phyloP scores from a whole-genome alignment of 2,797 vertebrate genomes.

The Poecilia velifera region DNA sequence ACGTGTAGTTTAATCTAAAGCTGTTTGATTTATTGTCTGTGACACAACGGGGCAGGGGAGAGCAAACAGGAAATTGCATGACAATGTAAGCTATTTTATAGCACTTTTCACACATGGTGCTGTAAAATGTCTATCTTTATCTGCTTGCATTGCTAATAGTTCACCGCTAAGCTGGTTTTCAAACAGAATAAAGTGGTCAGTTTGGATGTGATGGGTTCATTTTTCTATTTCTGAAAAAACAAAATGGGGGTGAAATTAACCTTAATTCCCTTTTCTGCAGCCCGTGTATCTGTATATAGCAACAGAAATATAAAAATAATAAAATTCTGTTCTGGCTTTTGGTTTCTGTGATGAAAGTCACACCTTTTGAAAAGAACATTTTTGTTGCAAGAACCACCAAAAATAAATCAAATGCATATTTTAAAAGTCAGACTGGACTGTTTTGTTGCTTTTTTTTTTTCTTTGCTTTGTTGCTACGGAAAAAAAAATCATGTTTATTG shows the following conservation, averaged over 20 bases:
- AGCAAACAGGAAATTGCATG: neutral
- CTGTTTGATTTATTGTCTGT: neutral
- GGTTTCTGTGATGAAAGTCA: too few relatives aligned
- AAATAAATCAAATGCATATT: neutral
- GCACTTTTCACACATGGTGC: neutral
- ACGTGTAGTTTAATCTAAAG: neutral
- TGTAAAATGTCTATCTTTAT: neutral
- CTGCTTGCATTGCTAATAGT: neutral
- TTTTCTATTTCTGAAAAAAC: neutral
- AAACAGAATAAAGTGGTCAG: neutral
- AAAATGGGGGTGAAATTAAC: neutral
- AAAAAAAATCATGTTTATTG: neutral
- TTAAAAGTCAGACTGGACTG: neutral
- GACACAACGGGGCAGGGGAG: neutral
- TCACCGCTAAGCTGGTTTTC: neutral
- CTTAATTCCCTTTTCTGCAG: neutral
- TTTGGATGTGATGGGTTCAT: neutral
- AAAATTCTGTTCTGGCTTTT: neutral
- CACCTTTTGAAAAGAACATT: too few relatives aligned
- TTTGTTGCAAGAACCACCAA: neutral
- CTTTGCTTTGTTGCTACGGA: too few relatives aligned
- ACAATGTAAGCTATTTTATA: neutral
- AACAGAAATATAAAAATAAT: neutral
- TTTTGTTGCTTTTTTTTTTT: too few relatives aligned
- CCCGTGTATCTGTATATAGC: neutral